Conservation (phyloP, 2,113 vertebrate genomes). For the Tautogolabrus adspersus region DNA sequence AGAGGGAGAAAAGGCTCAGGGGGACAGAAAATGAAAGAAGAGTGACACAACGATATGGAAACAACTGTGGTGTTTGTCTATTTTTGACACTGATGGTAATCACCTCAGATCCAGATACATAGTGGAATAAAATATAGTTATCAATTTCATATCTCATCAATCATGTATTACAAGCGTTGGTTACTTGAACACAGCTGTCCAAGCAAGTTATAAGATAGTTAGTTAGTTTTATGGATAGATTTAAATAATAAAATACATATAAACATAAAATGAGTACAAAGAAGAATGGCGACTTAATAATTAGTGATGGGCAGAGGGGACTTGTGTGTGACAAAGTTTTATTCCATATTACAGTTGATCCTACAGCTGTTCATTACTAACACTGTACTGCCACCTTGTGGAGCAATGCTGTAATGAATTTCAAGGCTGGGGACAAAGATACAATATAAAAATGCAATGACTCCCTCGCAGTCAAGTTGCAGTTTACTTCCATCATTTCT, state of each 20-base stretch:
- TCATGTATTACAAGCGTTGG: neutral
- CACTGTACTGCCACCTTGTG: constrained; percentile 59
- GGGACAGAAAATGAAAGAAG: neutral
- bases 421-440: neutral
- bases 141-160: neutral
- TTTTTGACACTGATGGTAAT: neutral
- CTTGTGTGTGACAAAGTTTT: neutral
- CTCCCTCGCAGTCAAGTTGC: too few relatives aligned
- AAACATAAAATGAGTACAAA: neutral
- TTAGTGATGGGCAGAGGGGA: neutral
- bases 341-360: neutral
- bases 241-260: neutral
- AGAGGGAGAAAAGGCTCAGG: neutral
- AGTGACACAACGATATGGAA: neutral
- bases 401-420: constrained; percentile 28
- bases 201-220: too few relatives aligned
- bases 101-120: too few relatives aligned
- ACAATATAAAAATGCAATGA: neutral
- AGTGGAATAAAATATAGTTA: too few relatives aligned
- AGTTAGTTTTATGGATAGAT: neutral
- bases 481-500: too few relatives aligned
- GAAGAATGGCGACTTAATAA: neutral
- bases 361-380: neutral
- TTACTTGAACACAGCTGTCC: neutral
- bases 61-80: neutral